Conservation (phyloP, 2,888 invertebrate species). For the Ectobius pallidus region DNA sequence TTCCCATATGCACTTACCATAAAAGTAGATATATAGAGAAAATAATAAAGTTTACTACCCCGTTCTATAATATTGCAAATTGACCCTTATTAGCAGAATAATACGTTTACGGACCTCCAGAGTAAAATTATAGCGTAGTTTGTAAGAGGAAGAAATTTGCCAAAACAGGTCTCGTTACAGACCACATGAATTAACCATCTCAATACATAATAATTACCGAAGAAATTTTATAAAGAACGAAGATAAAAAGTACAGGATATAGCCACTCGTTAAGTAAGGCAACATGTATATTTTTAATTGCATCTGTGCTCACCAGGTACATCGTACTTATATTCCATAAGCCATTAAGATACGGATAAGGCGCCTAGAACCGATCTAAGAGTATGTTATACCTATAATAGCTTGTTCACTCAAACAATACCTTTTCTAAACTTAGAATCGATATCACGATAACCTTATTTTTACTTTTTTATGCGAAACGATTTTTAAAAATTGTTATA, state of each 20-base stretch:
- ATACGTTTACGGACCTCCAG: not conserved
- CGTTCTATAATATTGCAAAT: not conserved
- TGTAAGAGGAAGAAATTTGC: not conserved
- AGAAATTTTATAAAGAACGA: not conserved
- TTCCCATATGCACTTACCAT: not conserved
- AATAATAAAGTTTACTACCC: not conserved
- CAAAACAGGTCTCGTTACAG: not conserved
- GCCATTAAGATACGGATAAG: slow-evolving; percentile 8
- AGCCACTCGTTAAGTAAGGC: slow-evolving; percentile 1
- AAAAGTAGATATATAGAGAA: not conserved
- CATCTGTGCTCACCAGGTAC: not conserved
- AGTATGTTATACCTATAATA: not conserved
- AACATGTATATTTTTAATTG: slow-evolving; percentile 14
- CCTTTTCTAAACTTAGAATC: not conserved
- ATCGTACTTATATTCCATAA: not conserved
- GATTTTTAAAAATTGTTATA: no score
- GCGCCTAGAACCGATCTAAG: no score
- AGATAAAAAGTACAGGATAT: not conserved
- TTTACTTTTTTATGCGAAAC: no score
- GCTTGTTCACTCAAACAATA: not conserved
- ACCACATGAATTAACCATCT: not conserved
- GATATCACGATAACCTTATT: not conserved
- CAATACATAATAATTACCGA: slow-evolving; percentile 8
- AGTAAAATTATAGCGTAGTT: not conserved
- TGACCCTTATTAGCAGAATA: not conserved